Evolutionary conservation across 2,797 vertebrate species (phyloP).

Genomic region (Hephaestus fuliginosus): DNA sequence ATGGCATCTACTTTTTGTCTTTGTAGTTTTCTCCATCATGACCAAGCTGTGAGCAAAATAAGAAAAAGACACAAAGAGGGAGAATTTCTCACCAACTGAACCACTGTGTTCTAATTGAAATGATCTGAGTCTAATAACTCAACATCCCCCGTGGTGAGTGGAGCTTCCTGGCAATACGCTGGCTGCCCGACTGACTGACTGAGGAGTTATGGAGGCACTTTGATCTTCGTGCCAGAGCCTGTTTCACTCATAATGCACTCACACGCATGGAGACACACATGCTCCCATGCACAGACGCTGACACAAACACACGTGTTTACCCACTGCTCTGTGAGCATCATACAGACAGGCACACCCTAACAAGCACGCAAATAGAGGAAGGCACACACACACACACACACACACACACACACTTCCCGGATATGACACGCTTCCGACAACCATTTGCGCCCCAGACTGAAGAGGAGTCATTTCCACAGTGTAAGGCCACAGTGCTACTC

Average conservation of each 20-base stretch:
- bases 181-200: slow-evolving; percentile 46
- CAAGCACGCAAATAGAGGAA: slow-evolving; percentile 14
- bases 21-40: not conserved
- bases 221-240: slow-evolving; percentile 76
- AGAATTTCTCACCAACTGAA: slow-evolving; percentile 44
- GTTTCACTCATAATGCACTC: slow-evolving; percentile 69
- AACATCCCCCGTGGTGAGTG: slow-evolving; percentile 50
- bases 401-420: slow-evolving; percentile 34
- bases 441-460: slow-evolving; percentile 28
- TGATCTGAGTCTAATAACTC: slow-evolving; percentile 70
- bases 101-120: slow-evolving; percentile 72
- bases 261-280: slow-evolving; percentile 66
- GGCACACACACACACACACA: not conserved
- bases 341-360: slow-evolving; percentile 18
- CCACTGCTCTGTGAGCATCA: slow-evolving; percentile 35
- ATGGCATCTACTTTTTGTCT: too few species aligned
- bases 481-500: slow-evolving; percentile 20
- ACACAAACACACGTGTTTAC: slow-evolving; percentile 57
- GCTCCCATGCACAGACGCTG: slow-evolving; percentile 60
- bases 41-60: slow-evolving; percentile 18
- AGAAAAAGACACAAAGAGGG: not conserved
- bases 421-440: slow-evolving; percentile 58
- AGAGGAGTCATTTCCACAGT: slow-evolving; percentile 32
- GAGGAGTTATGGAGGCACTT: slow-evolving; percentile 70
- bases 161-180: slow-evolving; percentile 69